A percentile compares a stretch with the other conserved stretches of the same genome.
These are phyloP conservation scores for Theristicus caerulescens DNA, from an alignment of 2,113 vertebrate species.

Conservation along the genomic window DNA sequence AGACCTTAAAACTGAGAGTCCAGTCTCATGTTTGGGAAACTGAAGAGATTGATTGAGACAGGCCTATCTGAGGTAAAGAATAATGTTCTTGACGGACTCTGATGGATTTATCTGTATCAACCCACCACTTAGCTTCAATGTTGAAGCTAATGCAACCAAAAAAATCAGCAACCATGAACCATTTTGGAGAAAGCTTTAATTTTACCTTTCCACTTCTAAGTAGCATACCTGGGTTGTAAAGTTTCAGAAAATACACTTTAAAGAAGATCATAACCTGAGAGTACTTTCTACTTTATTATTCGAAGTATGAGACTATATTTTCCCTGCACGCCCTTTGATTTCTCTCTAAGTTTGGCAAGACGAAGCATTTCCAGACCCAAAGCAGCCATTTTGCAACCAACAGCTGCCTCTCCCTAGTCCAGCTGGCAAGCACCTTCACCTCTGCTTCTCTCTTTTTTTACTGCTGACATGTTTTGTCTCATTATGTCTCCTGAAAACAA, in stretches of 20 bases:
- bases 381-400: constrained; percentile 10
- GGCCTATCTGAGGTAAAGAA: not conserved
- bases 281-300: not conserved
- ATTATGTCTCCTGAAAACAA: not conserved
- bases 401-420: not conserved
- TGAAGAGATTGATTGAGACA: not conserved
- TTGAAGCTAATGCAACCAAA: not conserved
- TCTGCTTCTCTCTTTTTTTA: not conserved
- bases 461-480: not conserved
- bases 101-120: not conserved
- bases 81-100: not conserved
- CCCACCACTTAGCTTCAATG: not conserved
- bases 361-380: not conserved
- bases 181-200: not conserved
- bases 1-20: not conserved
- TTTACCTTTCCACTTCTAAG: not conserved
- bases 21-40: not conserved
- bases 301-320: not conserved
- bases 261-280: not conserved
- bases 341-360: not conserved
- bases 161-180: not conserved
- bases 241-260: not conserved
- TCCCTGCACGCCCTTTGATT: not conserved
- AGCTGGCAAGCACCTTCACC: constrained; percentile 26
- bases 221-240: not conserved